Percentiles rank a stretch among this genome's conserved stretches.
Evolutionary conservation across 2,888 invertebrate genomes (phyloP).

Genomic region (Napeogenes inachia): DNA sequence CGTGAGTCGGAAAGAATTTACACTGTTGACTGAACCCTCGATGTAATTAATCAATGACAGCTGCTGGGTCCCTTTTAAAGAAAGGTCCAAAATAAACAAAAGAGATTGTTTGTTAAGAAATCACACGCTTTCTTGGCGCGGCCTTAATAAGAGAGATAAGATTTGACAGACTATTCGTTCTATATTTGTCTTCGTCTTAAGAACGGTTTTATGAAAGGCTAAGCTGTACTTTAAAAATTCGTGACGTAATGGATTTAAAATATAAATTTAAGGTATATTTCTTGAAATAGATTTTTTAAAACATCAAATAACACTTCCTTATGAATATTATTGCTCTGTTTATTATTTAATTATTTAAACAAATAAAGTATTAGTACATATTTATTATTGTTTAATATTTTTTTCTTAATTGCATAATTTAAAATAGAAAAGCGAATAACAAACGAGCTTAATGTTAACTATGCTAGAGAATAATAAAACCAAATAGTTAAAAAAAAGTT

Average conservation of each 20-base stretch:
- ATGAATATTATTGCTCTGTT: too few species aligned
- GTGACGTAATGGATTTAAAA: neutral
- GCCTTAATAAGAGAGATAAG: slow-evolving; percentile 4
- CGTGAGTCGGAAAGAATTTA: neutral
- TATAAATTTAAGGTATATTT: too few species aligned
- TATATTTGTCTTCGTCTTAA: neutral
- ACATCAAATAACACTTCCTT: too few species aligned
- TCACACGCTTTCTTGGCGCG: slow-evolving; percentile 12
- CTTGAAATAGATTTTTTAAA: too few species aligned
- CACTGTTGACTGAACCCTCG: slow-evolving; percentile 4
- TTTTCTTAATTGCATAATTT: too few species aligned
- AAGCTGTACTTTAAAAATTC: neutral
- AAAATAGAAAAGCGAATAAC: too few species aligned
- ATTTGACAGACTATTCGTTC: slow-evolving; percentile 3
- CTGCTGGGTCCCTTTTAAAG: slow-evolving; percentile 17
- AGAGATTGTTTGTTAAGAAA: slow-evolving; percentile 13
- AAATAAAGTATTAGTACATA: too few species aligned
- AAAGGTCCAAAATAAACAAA: slow-evolving; percentile 16
- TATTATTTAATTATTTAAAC: too few species aligned
- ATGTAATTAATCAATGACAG: slow-evolving; percentile 29
- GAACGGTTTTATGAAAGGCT: neutral
- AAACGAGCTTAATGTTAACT: too few species aligned
- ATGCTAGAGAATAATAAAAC: too few species aligned
- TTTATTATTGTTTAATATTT: too few species aligned
- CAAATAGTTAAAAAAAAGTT: too few species aligned